Evolutionary conservation across 2,888 invertebrate genomes (phyloP).

Genomic region (Alloplasta piceator): DNA sequence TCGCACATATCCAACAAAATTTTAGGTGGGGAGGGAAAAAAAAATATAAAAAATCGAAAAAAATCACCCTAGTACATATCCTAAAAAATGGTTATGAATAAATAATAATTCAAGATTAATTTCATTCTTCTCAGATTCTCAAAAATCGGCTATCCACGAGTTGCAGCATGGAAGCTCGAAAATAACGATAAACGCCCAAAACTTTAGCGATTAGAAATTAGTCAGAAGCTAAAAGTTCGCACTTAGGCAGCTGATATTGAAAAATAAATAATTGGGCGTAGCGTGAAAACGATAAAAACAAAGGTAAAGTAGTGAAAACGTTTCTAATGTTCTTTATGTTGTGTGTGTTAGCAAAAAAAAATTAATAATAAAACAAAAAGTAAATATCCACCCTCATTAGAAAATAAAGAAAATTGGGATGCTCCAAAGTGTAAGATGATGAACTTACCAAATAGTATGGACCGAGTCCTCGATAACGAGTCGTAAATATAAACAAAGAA

Average conservation of each 20-base stretch:
- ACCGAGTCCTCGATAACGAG: constrained; percentile 82
- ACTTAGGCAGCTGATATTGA: constrained; percentile 30
- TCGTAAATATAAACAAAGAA: constrained; percentile 82
- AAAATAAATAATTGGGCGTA: constrained; percentile 20
- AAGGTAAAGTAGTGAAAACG: constrained; percentile 4
- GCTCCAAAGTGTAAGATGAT: constrained; percentile 70
- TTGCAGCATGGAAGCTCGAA: constrained; percentile 12
- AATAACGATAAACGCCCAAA: constrained; percentile 32
- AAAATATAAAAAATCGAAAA: too few species aligned
- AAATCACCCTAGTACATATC: too few species aligned
- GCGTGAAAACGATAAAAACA: constrained; percentile 19
- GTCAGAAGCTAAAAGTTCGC: constrained; percentile 52
- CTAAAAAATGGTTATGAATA: too few species aligned
- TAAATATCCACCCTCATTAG: constrained; percentile 41
- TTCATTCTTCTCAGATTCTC: too few species aligned
- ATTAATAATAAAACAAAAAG: constrained; percentile 50
- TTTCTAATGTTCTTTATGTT: not conserved
- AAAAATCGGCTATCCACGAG: constrained; percentile 15
- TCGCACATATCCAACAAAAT: too few species aligned
- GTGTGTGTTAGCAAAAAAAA: constrained; percentile 35
- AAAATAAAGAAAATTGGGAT: constrained; percentile 55
- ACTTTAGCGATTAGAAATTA: constrained; percentile 40
- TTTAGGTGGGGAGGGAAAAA: too few species aligned
- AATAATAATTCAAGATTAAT: too few species aligned
- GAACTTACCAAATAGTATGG: constrained; percentile 81